phyloP scores from a whole-genome alignment of 2,888 invertebrate genomes.

The Leptinotarsa peninsularis region DNA sequence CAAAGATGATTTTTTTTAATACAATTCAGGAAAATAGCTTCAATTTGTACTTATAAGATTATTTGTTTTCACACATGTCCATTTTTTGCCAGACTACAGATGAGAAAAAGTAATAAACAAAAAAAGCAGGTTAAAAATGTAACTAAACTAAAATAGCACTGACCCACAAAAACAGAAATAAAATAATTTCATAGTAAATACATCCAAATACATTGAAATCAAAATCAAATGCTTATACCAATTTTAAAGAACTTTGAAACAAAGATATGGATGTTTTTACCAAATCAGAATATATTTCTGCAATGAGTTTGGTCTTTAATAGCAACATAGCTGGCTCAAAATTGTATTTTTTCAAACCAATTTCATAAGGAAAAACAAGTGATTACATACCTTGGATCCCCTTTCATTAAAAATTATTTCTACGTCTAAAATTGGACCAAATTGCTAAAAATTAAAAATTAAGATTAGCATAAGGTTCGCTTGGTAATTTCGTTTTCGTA shows the following conservation, averaged over 20 bases:
- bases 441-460: conserved; percentile 83
- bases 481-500: conserved; percentile 68
- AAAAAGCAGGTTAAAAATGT: conserved; percentile 12
- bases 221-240: conserved; percentile 14
- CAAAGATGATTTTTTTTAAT: too few relatives aligned
- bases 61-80: conserved; percentile 1
- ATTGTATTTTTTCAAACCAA: conserved; percentile 47
- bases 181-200: conserved; percentile 16
- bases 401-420: conserved; percentile 99
- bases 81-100: conserved; percentile 20
- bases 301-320: conserved; percentile 56
- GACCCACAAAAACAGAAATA: conserved; percentile 34
- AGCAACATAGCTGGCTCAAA: conserved; percentile 63
- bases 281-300: conserved; percentile 35
- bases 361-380: conserved; percentile 39
- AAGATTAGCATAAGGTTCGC: neutral
- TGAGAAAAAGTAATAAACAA: conserved; percentile 1
- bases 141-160: conserved; percentile 41
- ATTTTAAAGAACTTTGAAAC: neutral
- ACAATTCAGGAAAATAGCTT: too few relatives aligned
- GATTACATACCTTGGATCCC: conserved; percentile 95
- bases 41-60: neutral
- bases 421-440: conserved; percentile 98
- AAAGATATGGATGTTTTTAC: neutral
- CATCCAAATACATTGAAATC: conserved; percentile 4